These are phyloP conservation scores for Mallateleia sp. DNA, from an alignment of 2,888 invertebrate genomes.

Conservation along the genomic window DNA sequence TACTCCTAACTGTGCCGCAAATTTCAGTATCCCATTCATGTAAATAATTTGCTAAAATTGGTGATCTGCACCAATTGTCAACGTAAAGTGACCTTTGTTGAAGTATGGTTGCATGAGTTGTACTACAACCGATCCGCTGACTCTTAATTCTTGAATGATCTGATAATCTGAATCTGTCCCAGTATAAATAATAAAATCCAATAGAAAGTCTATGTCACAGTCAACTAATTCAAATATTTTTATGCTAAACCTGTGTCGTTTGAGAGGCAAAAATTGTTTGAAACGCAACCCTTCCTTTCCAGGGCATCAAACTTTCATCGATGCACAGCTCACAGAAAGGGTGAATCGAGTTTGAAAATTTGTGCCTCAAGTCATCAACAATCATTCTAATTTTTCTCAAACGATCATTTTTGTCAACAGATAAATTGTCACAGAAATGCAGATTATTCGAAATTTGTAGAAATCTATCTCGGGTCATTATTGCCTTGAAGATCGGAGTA, in stretches of 20 bases:
- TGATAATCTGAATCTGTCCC: conserved; percentile 3
- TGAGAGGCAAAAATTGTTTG: conserved; percentile 22
- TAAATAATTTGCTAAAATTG: no score
- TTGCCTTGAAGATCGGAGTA: not conserved
- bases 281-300: conserved; percentile 33
- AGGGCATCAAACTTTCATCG: conserved; percentile 13
- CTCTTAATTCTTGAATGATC: not conserved
- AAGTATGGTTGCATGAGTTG: no score
- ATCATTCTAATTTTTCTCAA: conserved; percentile 20
- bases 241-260: conserved; percentile 26
- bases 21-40: conserved; percentile 31
- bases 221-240: conserved; percentile 36
- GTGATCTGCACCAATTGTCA: no score
- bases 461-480: conserved; percentile 8
- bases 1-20: conserved; percentile 25
- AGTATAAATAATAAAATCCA: conserved; percentile 23
- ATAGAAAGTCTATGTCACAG: conserved; percentile 1
- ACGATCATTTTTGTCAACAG: not conserved
- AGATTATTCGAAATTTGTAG: not conserved
- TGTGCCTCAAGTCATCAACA: conserved; percentile 12
- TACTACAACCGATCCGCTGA: conserved; percentile 6
- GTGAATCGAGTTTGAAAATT: not conserved
- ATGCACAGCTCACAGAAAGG: not conserved
- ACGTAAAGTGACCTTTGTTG: no score
- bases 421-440: conserved; percentile 24